A percentile compares a stretch with the other conserved stretches of the same genome.
These are phyloP conservation scores for Cabera pusaria DNA, from an alignment of 2,888 invertebrate genomes.

Conservation along the genomic window DNA sequence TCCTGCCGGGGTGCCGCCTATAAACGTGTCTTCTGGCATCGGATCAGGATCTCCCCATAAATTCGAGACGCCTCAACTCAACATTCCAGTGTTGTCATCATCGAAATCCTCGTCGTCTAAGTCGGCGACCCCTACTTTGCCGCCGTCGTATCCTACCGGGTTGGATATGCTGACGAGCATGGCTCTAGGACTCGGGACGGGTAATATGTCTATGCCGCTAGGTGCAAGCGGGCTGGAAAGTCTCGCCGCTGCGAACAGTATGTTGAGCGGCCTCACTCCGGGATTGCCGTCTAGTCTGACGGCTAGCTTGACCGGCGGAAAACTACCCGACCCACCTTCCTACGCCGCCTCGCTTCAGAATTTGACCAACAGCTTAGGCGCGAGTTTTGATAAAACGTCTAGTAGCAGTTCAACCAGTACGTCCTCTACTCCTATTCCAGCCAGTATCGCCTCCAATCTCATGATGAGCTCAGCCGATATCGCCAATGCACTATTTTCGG, in stretches of 20 bases:
- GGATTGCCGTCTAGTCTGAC: constrained; percentile 69
- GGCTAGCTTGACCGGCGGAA: constrained; percentile 66
- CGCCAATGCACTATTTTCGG: constrained; percentile 86
- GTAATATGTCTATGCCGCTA: constrained; percentile 69
- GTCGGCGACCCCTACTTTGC: constrained; percentile 77
- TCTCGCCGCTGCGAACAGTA: constrained; percentile 77
- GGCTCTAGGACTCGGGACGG: constrained; percentile 73
- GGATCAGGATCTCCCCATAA: constrained; percentile 80
- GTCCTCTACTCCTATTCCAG: constrained; percentile 75
- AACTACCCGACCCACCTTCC: constrained; percentile 74
- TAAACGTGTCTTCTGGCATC: constrained; percentile 72
- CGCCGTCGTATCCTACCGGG: constrained; percentile 75
- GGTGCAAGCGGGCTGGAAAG: constrained; percentile 71
- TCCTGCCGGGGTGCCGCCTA: constrained; percentile 76
- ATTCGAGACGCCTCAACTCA: constrained; percentile 80
- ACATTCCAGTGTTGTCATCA: constrained; percentile 84
- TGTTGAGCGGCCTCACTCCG: constrained; percentile 69
- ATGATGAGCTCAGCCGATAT: constrained; percentile 86
- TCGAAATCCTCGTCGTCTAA: constrained; percentile 82
- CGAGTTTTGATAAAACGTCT: constrained; percentile 67
- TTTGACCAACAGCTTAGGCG: constrained; percentile 63
- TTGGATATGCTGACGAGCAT: constrained; percentile 79
- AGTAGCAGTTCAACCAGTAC: constrained; percentile 78
- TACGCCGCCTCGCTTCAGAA: constrained; percentile 74
- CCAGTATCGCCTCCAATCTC: constrained; percentile 83